Conservation (phyloP, 2,797 vertebrate species). For the Liasis olivaceus region DNA sequence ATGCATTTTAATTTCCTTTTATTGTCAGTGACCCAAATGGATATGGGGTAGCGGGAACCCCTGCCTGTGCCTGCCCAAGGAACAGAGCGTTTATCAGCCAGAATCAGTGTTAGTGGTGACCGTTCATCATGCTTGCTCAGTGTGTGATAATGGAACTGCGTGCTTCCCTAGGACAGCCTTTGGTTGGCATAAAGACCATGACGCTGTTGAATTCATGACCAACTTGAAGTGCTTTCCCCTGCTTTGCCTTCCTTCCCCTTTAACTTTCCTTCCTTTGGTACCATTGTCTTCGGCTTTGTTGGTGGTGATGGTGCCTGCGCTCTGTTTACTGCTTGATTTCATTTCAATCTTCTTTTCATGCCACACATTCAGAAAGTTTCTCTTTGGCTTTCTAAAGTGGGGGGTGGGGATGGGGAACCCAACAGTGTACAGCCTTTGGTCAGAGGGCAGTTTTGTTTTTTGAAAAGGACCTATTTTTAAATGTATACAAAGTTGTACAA, state of each 20-base stretch:
- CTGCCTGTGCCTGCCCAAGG: neutral
- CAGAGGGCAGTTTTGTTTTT: neutral
- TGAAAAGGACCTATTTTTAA: constrained; percentile 22
- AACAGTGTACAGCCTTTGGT: neutral
- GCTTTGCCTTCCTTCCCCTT: neutral
- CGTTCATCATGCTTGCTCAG: neutral
- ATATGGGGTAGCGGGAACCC: fast-evolving
- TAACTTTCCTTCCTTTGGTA: constrained; percentile 26
- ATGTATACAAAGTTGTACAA: constrained; percentile 30
- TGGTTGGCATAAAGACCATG: neutral
- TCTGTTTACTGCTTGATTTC: constrained; percentile 1
- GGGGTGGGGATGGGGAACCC: neutral
- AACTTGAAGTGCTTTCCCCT: neutral
- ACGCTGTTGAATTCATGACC: fast-evolving
- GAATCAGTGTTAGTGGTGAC: neutral
- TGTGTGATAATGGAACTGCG: neutral
- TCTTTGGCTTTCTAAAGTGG: constrained; percentile 1
- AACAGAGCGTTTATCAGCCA: constrained; percentile 30
- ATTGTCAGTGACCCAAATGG: constrained; percentile 36
- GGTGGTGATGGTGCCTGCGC: constrained; percentile 18
- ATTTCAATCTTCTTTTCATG: constrained; percentile 25
- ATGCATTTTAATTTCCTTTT: constrained; percentile 51
- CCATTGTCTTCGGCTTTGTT: constrained; percentile 28
- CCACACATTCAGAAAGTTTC: constrained; percentile 22
- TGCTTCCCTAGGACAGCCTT: constrained; percentile 8